A percentile compares a stretch with the other conserved stretches of the same genome.
These are phyloP conservation scores for Glyphotaelius pellucidus DNA, from an alignment of 2,888 invertebrate species.

Conservation along the genomic window DNA sequence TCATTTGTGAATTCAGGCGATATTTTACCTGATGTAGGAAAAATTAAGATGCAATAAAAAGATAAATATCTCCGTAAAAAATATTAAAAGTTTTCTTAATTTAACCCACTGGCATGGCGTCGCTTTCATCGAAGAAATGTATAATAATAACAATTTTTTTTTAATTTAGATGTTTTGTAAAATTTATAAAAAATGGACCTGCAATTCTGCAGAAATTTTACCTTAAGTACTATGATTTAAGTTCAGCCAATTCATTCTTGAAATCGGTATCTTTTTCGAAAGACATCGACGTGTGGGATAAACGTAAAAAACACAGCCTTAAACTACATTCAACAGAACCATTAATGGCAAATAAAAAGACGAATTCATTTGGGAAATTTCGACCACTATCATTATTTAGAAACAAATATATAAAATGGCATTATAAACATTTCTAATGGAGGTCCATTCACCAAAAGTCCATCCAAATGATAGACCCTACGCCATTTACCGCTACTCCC, in stretches of 20 bases:
- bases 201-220: not conserved
- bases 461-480: slow-evolving; percentile 40
- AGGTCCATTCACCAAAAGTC: slow-evolving; percentile 45
- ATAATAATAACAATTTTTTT: not conserved
- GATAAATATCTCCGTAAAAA: not conserved
- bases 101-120: not conserved
- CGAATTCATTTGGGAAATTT: slow-evolving; percentile 48
- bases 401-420: slow-evolving; percentile 61
- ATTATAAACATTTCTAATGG: slow-evolving; percentile 60
- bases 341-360: slow-evolving; percentile 32
- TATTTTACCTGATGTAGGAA: not conserved
- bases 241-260: not conserved
- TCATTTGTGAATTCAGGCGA: not conserved
- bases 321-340: slow-evolving; percentile 3
- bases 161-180: not conserved
- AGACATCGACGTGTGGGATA: slow-evolving; percentile 30
- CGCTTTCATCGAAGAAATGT: not conserved
- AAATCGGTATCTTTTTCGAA: not conserved
- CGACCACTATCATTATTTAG: slow-evolving; percentile 43
- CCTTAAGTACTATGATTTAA: not conserved
- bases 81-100: not conserved
- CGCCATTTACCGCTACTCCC: slow-evolving; percentile 14
- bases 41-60: not conserved
- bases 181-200: not conserved
- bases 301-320: not conserved